Base-by-base conservation (phyloP, 2,797 vertebrate species). In the Sciurus carolinensis region DNA sequence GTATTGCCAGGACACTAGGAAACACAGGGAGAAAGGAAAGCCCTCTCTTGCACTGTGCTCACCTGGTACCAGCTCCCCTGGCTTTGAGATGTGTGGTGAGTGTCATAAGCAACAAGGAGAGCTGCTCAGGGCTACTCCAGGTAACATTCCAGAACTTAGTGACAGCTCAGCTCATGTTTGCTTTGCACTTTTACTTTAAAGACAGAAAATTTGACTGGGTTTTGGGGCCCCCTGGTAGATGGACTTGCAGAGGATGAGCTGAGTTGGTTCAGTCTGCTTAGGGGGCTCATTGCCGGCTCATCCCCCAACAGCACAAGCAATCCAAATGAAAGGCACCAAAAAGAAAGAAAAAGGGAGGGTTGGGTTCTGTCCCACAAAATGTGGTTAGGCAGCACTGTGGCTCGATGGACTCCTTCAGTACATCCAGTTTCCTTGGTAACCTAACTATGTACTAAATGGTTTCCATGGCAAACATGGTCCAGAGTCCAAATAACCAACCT, bases 391-490 rank as follows among this genome's bases (percentile, higher is more conserved):
- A 97, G 71, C 92, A 87, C 83, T 73, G 83, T 54, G 92, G 72
- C 42, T 95, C 81, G 73, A 95, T 95, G 94, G 91, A 87, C 81
- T 95, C 77, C 87, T 93, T 93, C 50, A 85, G 94, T 47, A 92
- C 71, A 76, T 84, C 71, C 72, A 71, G 97, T 98, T 97, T 95
- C 97, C 97, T 94, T 97, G 96, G 97, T 80, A 97, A 97, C 96
- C 71, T 89, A 94, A 97, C 96, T 95, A 95, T 89, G 94, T 95
- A 95, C 79, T 97, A 91, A 95, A 91, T 71, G 88, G 96, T 97
- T 98, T 95, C 97, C 91, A 98, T 97, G 88, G 95, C 87, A 95
- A 95, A 91, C 93, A 97, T 73, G 89, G 94, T 84, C 75, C 86
- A 89, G 89, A 97, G 83, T 96, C 94, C 94, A 98, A 98, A 97